Percentiles rank a stretch among this genome's conserved stretches.
These are phyloP conservation scores for Etheostoma cragini DNA, from an alignment of 2,113 vertebrate genomes.

Conservation along the genomic window DNA sequence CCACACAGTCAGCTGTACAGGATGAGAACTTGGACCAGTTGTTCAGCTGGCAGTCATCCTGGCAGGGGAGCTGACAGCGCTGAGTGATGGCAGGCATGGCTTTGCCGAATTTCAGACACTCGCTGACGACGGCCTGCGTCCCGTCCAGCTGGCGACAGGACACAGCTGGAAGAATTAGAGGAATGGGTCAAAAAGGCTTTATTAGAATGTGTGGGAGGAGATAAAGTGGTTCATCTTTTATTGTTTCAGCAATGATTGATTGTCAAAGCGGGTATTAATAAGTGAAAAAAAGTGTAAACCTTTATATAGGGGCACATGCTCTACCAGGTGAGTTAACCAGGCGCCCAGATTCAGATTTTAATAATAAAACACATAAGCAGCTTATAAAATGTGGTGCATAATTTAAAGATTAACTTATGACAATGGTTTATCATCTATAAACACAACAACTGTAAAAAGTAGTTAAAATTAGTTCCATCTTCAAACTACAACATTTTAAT, in stretches of 20 bases:
- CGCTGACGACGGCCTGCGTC: conserved; percentile 88
- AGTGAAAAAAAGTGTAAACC: neutral
- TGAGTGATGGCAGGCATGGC: conserved; percentile 91
- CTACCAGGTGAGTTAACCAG: too few relatives aligned
- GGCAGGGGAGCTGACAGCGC: conserved; percentile 94
- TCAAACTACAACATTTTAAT: neutral
- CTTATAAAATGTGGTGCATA: neutral
- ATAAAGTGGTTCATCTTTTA: conserved; percentile 18
- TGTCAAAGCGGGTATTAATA: neutral
- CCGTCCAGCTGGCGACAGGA: conserved; percentile 96
- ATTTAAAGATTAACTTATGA: neutral
- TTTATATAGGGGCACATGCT: too few relatives aligned
- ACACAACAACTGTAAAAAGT: neutral
- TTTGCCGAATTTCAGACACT: conserved; percentile 90
- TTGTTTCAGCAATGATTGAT: conserved; percentile 12
- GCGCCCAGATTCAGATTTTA: neutral
- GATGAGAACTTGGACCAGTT: conserved; percentile 98
- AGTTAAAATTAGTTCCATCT: neutral
- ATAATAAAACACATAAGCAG: neutral
- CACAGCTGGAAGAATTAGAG: conserved; percentile 86
- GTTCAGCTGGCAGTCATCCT: conserved; percentile 96
- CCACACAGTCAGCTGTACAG: conserved; percentile 95
- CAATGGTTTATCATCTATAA: neutral
- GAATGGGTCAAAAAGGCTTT: conserved; percentile 4
- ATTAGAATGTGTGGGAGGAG: conserved; percentile 10